These are phyloP conservation scores for Sycophila texana DNA, from an alignment of 2,888 invertebrate genomes.

Conservation along the genomic window DNA sequence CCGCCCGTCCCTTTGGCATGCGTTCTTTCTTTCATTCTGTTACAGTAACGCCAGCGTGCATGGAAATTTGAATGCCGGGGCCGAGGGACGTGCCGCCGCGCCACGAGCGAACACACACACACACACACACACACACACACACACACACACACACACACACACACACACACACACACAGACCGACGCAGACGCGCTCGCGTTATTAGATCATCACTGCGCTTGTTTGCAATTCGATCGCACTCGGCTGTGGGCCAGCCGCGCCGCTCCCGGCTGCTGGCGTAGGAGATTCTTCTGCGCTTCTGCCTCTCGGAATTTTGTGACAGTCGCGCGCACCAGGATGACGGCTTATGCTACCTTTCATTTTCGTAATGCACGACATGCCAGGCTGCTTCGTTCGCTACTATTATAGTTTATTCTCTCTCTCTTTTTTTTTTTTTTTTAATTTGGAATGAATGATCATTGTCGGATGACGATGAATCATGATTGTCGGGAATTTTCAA, in stretches of 20 bases:
- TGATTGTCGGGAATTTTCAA: too few relatives aligned
- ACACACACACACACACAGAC: background rate
- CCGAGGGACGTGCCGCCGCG: conserved; percentile 1
- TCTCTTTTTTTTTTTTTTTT: background rate
- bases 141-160: background rate
- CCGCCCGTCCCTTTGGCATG: background rate
- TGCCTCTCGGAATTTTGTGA: conserved; percentile 30
- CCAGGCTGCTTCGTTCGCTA: too few relatives aligned
- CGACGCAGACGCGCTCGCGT: conserved; percentile 26
- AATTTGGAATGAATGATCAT: background rate
- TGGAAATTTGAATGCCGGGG: conserved; percentile 41
- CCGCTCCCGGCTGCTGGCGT: background rate
- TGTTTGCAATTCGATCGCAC: conserved; percentile 58
- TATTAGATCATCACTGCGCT: conserved; percentile 58
- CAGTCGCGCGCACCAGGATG: background rate
- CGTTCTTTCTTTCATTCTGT: conserved; percentile 35
- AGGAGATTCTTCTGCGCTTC: background rate
- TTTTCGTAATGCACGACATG: conserved; percentile 14
- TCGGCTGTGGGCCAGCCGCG: conserved; percentile 22
- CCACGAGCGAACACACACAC: background rate
- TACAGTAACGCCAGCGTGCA: conserved; percentile 28
- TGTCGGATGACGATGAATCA: too few relatives aligned
- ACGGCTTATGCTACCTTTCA: conserved; percentile 13
- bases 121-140: background rate
- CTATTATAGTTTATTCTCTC: too few relatives aligned